Evolutionary conservation across 2,888 invertebrate genomes (phyloP), one percentile per base, ranked within the genome.

Genomic region (Muschampia plurimacula): DNA sequence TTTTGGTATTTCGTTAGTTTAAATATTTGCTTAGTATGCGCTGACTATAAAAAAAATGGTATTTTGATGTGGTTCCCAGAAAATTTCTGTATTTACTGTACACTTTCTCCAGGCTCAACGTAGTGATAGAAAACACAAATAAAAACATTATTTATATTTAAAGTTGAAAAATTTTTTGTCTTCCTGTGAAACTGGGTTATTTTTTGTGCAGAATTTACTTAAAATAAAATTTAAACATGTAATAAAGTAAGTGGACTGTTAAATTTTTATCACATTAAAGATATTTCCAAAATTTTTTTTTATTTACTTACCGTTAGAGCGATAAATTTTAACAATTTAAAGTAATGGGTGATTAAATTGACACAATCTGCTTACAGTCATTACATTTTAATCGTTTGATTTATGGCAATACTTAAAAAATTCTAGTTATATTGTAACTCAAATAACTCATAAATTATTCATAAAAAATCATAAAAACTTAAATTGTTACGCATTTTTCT

Each of bases 181-280:
- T 4, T 39, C 39, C 39, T 44, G 44, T 3, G 8, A 13, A 15
- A 52, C 1, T 49, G 4, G 4, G 36, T 66, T 67, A 67, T 46
- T 69, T 63, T 69, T 55, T 62, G 77, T 82, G 82, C 79, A 79
- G 75, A 73, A 41, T 64, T 77, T 80, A 81, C 80, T 75, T 52
- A 41, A 52, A 81, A 79, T 77, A 75, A n/a, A 13, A 55, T 36
- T 63, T 49, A 80, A 78, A 78, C 81, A 60, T 67, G 80, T 84
- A 78, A 78, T 84, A 83, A 83, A 77, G 91, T 92, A 92, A 92
- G 91, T 92, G 90, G 92, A 92, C 88, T 92, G 92, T 92, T 92
- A 83, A 88, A 90, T 88, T 92, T 91, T 81, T 89, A 89, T 91
- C 90, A 90, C 89, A 92, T 89, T 92, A 92, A 93, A 92, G 74